Percentiles rank a stretch among this genome's conserved stretches.
Evolutionary conservation across 2,797 vertebrate genomes (phyloP).

Genomic region (Pseudopleuronectes americanus): DNA sequence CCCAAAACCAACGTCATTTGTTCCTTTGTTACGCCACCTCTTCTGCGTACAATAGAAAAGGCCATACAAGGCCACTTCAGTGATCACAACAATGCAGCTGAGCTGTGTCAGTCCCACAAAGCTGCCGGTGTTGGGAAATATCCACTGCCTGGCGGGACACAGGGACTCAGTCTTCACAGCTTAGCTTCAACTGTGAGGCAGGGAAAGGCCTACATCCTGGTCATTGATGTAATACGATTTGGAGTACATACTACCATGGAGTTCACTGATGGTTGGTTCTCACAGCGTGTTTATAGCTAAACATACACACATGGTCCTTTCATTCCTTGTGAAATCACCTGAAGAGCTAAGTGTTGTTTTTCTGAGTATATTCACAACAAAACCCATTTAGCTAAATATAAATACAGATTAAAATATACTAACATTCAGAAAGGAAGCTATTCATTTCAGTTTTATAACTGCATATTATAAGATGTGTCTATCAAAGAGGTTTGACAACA

Average conservation of each 20-base stretch:
- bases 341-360: background rate
- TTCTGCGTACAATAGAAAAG: conserved; percentile 55
- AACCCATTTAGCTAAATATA: background rate
- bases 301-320: too few relatives aligned
- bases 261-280: too few relatives aligned
- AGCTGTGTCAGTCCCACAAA: conserved; percentile 65
- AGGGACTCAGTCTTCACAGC: conserved; percentile 14
- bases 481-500: background rate
- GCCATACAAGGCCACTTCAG: conserved; percentile 58
- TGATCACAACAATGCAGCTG: conserved; percentile 45
- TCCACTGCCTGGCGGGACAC: conserved; percentile 27
- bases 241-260: conserved; percentile 31
- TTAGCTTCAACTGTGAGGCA: conserved; percentile 11
- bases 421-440: too few relatives aligned
- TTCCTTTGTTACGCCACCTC: conserved; percentile 56
- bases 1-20: conserved; percentile 39
- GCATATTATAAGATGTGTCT: background rate
- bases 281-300: too few relatives aligned
- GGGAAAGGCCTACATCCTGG: conserved; percentile 49
- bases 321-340: too few relatives aligned
- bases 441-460: background rate
- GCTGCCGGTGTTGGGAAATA: conserved; percentile 68
- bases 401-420: background rate
- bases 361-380: background rate
- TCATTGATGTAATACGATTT: conserved; percentile 46